Percentiles rank a stretch among this genome's conserved stretches.
phyloP scores from a whole-genome alignment of 1,140 invertebrate genomes.

The Maniola jurtina region DNA sequence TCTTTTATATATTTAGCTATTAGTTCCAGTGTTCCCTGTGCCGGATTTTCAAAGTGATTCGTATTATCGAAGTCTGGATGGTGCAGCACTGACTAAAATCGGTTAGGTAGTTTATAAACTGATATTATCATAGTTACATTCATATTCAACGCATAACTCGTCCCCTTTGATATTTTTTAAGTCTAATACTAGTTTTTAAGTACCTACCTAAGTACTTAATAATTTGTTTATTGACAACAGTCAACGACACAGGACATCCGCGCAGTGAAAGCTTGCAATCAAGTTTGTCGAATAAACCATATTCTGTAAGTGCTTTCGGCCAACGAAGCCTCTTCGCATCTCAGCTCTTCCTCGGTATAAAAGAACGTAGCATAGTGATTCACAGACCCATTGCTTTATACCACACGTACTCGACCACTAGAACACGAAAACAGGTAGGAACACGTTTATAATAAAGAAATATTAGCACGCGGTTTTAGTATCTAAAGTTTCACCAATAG shows the following conservation, averaged over 20 bases:
- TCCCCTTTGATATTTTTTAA: no score
- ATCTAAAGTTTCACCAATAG: constrained; percentile 1
- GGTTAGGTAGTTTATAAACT: no score
- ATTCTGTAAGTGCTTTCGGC: constrained; percentile 49
- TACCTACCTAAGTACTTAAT: background rate
- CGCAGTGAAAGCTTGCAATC: constrained; percentile 51
- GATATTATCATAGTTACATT: no score
- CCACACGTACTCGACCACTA: constrained; percentile 47
- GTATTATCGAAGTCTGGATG: no score
- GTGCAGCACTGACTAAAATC: no score
- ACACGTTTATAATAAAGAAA: constrained; percentile 4
- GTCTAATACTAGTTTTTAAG: no score
- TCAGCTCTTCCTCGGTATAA: constrained; percentile 73
- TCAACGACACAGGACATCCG: constrained; percentile 17
- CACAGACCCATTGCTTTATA: constrained; percentile 63
- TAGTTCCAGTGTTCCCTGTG: no score
- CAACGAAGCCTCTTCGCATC: constrained; percentile 56
- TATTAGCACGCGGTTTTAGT: constrained; percentile 20
- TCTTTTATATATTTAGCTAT: no score
- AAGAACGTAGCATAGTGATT: constrained; percentile 65
- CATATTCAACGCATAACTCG: no score
- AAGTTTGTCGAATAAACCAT: constrained; percentile 40
- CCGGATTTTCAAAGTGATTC: no score
- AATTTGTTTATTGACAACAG: background rate
- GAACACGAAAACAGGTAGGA: constrained; percentile 51